These are phyloP conservation scores for Wasmannia auropunctata DNA, from an alignment of 1,140 invertebrate genomes.

Conservation along the genomic window DNA sequence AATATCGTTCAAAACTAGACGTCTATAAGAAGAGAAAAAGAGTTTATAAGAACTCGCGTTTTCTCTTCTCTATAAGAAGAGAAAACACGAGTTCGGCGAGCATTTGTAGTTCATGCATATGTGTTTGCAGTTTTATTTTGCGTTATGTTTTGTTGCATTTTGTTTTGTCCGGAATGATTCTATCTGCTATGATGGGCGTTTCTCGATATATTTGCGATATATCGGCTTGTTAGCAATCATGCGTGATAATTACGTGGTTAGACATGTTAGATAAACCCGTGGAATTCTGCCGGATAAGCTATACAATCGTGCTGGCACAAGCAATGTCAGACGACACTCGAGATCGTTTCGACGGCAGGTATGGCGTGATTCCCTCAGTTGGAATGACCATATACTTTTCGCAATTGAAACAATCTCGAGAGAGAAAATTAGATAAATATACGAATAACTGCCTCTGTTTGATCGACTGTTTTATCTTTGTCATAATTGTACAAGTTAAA, in stretches of 20 bases:
- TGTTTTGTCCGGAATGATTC: neutral
- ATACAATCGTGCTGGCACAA: neutral
- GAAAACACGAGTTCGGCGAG: neutral
- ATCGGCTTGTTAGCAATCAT: conserved; percentile 33
- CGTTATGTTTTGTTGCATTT: neutral
- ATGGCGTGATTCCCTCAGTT: neutral
- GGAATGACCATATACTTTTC: neutral
- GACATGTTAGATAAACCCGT: conserved; percentile 58
- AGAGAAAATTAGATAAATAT: neutral
- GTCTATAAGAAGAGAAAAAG: neutral
- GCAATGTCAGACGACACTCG: conserved; percentile 10
- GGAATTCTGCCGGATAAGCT: conserved; percentile 66
- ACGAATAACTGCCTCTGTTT: neutral
- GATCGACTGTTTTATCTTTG: neutral
- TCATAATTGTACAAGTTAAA: neutral
- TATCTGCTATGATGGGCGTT: neutral
- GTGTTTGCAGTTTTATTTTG: neutral
- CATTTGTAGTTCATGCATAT: neutral
- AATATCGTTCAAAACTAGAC: neutral
- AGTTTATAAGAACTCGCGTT: no score
- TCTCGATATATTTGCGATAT: neutral
- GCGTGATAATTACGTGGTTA: conserved; percentile 26
- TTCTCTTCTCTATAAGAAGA: no score
- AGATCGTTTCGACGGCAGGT: neutral
- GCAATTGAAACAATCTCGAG: neutral